Base-by-base conservation (phyloP, 2,888 invertebrate species). In the Cynaeus angustus region DNA sequence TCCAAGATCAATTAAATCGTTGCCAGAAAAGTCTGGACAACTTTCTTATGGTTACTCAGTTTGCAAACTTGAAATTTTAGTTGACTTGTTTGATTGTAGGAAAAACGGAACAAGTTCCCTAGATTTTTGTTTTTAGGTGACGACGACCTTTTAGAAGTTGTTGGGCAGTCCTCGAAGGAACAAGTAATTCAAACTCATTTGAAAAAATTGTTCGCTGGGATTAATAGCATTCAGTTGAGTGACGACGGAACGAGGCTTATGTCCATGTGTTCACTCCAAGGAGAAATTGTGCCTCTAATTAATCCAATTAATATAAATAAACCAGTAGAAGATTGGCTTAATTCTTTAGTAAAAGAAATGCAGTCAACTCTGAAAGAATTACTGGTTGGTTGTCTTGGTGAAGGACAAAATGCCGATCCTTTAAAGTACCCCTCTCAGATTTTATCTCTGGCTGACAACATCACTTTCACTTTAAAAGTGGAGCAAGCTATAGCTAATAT, bases 51-150 rank as follows among this genome's bases (percentile, higher is more conserved):
- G 59, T 59, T 33, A 10, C 9, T 37, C 6, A 13, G 13, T 37
- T 13, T 0, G 0, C 14, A 0, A 33, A 14, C 0, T 7, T 38
- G 16, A 16, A n/a, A 55, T 9, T 30, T 14, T 3, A 16, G 10
- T 4, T 41, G 1, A 45, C 2, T 84, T 97, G 21, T 28, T n/a
- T 41, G 3, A 16, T 59, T 59, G 4, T n/a, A 59, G 95, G 96
- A 96, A 77, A 99, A 99, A 85, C 90, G 99, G 41, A 91, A 94
- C 0, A 89, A 92, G 53, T 99, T 99, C 86, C 98, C 99, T 5
- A 88, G 99, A 68, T 94, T 99, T 78, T 97, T 98, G 83, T 99
- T 99, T 83, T 88, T 99, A 72, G 98, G 98, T 69, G 99, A 99
- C 82, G 99, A 99, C 81, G 99, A 99, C 85, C 88, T 99, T 62